These are phyloP conservation scores for Macrotrachela quadricornifera DNA, from an alignment of 1,140 invertebrate species.

Conservation along the genomic window DNA sequence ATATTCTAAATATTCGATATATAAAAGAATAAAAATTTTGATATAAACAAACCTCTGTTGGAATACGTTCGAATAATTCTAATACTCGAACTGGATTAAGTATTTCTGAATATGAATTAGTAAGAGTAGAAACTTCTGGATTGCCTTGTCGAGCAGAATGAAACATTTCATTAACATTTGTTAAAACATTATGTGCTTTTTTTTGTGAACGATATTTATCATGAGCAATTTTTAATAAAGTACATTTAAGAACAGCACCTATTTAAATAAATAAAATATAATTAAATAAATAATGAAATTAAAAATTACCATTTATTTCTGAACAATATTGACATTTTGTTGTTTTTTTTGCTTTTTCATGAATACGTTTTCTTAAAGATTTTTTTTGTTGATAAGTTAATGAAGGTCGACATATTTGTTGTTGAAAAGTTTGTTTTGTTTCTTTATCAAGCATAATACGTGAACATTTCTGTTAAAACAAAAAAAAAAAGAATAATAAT, in stretches of 20 bases:
- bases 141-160: too few relatives aligned
- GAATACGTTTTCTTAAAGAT: conserved; percentile 32
- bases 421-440: conserved; percentile 18
- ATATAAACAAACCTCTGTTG: conserved; percentile 20
- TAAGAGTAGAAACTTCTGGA: too few relatives aligned
- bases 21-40: too few relatives aligned
- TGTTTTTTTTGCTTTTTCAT: conserved; percentile 31
- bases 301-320: conserved; percentile 29
- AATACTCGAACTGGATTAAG: conserved; percentile 39
- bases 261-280: background rate
- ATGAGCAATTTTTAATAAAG: conserved; percentile 70
- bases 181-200: conserved; percentile 11
- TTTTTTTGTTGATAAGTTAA: conserved; percentile 34
- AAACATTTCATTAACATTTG: too few relatives aligned
- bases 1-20: too few relatives aligned
- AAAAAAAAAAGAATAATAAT: too few relatives aligned
- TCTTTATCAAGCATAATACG: conserved; percentile 23
- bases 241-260: conserved; percentile 55
- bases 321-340: conserved; percentile 29
- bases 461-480: conserved; percentile 28
- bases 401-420: conserved; percentile 22
- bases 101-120: conserved; percentile 17
- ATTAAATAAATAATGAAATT: background rate
- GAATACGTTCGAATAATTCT: conserved; percentile 46
- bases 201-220: conserved; percentile 50